phyloP scores from a whole-genome alignment of 2,113 vertebrate species.

The Cygnus atratus region DNA sequence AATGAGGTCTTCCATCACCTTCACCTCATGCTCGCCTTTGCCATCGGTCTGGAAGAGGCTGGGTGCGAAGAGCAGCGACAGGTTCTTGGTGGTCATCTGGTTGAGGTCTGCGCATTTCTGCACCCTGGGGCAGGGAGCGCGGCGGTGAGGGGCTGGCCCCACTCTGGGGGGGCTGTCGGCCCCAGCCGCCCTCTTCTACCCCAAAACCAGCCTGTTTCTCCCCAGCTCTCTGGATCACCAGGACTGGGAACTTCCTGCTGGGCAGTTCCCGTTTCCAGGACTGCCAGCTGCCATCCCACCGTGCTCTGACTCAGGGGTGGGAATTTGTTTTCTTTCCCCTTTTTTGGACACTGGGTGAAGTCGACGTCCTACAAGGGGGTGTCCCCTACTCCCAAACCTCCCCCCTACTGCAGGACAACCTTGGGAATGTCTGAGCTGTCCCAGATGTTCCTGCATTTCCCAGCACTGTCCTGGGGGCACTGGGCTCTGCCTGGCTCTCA shows the following conservation, averaged over 20 bases:
- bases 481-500: not conserved
- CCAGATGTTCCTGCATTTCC: not conserved
- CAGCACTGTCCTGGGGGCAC: not conserved
- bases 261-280: not conserved
- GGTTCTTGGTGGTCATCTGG: conserved; percentile 98
- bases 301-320: not conserved
- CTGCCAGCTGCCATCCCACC: not conserved
- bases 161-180: not conserved
- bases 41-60: conserved; percentile 98
- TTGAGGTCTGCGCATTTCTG: conserved; percentile 95
- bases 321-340: not conserved
- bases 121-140: conserved; percentile 77
- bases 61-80: conserved; percentile 93
- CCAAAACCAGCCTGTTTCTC: rapidly evolving
- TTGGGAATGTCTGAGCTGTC: not conserved
- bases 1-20: conserved; percentile 94
- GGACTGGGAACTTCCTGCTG: not conserved
- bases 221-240: not conserved
- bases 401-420: not conserved
- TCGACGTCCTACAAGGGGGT: not conserved
- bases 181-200: not conserved
- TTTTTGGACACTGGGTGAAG: not conserved
- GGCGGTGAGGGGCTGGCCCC: not conserved
- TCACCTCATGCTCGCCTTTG: conserved; percentile 94
- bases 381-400: not conserved